phyloP scores from a whole-genome alignment of 2,797 vertebrate genomes.

The Sus cebifrons region DNA sequence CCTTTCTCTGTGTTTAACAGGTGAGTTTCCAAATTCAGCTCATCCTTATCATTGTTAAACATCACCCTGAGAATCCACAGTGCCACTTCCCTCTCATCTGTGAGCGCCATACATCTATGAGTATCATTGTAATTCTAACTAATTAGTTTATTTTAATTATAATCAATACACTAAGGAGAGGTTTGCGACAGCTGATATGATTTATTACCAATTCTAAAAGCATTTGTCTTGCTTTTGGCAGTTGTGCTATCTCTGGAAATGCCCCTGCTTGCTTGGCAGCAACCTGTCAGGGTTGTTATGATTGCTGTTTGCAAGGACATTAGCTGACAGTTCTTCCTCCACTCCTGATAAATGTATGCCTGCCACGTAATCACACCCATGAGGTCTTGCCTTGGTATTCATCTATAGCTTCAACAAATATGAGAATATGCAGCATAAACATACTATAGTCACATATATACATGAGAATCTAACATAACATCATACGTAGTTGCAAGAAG shows the following conservation, averaged over 20 bases:
- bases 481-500: background rate
- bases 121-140: conserved; percentile 78
- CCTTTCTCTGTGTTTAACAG: conserved; percentile 6
- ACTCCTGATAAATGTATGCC: conserved; percentile 31
- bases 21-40: background rate
- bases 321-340: conserved; percentile 76
- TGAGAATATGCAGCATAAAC: background rate
- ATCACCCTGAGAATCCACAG: background rate
- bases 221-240: conserved; percentile 82
- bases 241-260: conserved; percentile 74
- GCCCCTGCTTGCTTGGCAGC: conserved; percentile 78
- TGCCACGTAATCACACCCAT: conserved; percentile 57
- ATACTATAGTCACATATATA: background rate
- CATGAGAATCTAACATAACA: background rate
- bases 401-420: conserved; percentile 68
- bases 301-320: conserved; percentile 76
- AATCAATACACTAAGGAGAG: conserved; percentile 81
- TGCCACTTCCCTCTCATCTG: background rate
- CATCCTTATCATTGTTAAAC: conserved; percentile 33
- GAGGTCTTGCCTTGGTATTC: conserved; percentile 37
- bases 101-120: conserved; percentile 63
- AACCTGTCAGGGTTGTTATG: conserved; percentile 82
- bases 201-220: conserved; percentile 83
- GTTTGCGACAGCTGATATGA: conserved; percentile 76
- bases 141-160: conserved; percentile 88